These are phyloP conservation scores for Hippopotamyrus pictus DNA, from an alignment of 2,797 vertebrate genomes.

Conservation along the genomic window DNA sequence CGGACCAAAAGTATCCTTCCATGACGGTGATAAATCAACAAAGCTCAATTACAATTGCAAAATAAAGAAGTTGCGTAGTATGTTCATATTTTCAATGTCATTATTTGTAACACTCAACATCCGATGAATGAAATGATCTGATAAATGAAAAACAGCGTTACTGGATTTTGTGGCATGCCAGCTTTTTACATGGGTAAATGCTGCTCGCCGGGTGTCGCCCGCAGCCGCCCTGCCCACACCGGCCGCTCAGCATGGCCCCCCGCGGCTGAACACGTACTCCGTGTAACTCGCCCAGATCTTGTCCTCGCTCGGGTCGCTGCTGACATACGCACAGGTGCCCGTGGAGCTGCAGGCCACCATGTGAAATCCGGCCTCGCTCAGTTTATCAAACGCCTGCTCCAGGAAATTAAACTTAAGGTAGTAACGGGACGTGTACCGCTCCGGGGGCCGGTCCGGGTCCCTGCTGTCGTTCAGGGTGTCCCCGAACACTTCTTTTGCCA, in stretches of 20 bases:
- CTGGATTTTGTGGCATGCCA: not conserved
- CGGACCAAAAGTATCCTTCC: not conserved
- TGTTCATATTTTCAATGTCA: not conserved
- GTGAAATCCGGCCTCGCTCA: constrained; percentile 78
- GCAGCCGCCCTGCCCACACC: no score
- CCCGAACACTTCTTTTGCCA: constrained; percentile 88
- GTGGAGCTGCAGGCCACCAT: constrained; percentile 90
- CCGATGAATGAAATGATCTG: not conserved
- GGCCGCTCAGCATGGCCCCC: constrained; percentile 46
- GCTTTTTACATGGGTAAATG: not conserved
- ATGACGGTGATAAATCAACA: not conserved
- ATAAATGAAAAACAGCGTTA: not conserved
- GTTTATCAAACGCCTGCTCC: constrained; percentile 87
- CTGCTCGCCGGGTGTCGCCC: not conserved
- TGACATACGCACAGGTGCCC: constrained; percentile 78
- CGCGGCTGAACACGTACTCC: constrained; percentile 83
- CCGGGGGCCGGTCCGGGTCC: constrained; percentile 78
- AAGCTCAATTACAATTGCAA: not conserved
- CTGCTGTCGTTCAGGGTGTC: constrained; percentile 87
- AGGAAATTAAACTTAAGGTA: constrained; percentile 90
- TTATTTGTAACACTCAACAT: not conserved
- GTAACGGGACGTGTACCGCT: constrained; percentile 83
- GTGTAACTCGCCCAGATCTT: constrained; percentile 95
- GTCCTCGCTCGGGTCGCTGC: constrained; percentile 79
- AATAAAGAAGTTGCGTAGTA: not conserved